Conservation (phyloP, 2,113 vertebrate species). For the Neolamprologus fasciatus region DNA sequence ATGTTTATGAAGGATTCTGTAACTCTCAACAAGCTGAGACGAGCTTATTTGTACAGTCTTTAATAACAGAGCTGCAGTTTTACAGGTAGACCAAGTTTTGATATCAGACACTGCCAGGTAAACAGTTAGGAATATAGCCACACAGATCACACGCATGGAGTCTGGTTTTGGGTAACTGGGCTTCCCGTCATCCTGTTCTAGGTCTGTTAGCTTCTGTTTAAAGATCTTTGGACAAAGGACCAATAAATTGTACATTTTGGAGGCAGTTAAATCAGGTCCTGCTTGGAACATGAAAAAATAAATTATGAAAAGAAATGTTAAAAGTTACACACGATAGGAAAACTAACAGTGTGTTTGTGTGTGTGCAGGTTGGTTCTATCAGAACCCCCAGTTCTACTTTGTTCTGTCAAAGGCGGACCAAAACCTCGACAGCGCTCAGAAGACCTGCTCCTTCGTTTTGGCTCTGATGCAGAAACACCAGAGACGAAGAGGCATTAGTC, state of each 20-base stretch:
- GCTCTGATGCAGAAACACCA: conserved; percentile 74
- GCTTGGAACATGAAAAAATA: fast-evolving
- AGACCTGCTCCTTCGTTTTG: conserved; percentile 68
- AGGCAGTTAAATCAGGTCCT: background rate
- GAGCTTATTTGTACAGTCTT: background rate
- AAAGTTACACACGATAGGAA: background rate
- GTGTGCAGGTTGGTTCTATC: conserved; percentile 48
- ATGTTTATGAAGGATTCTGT: background rate
- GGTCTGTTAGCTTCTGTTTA: background rate
- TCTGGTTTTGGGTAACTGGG: background rate
- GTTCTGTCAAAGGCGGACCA: conserved; percentile 49
- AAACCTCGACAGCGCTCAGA: background rate
- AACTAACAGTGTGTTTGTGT: background rate
- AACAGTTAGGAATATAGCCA: background rate
- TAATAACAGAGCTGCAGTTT: background rate
- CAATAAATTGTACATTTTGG: background rate
- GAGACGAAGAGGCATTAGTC: conserved; percentile 31
- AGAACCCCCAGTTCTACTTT: conserved; percentile 71
- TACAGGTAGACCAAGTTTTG: background rate
- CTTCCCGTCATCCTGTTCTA: background rate
- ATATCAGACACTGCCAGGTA: background rate
- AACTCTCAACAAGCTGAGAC: background rate
- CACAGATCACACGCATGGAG: background rate
- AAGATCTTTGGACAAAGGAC: background rate
- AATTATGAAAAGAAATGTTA: background rate